Evolutionary conservation across 2,797 vertebrate genomes (phyloP), one percentile per base, ranked within the genome.

Genomic region (Chaetophractus vellerosus): DNA sequence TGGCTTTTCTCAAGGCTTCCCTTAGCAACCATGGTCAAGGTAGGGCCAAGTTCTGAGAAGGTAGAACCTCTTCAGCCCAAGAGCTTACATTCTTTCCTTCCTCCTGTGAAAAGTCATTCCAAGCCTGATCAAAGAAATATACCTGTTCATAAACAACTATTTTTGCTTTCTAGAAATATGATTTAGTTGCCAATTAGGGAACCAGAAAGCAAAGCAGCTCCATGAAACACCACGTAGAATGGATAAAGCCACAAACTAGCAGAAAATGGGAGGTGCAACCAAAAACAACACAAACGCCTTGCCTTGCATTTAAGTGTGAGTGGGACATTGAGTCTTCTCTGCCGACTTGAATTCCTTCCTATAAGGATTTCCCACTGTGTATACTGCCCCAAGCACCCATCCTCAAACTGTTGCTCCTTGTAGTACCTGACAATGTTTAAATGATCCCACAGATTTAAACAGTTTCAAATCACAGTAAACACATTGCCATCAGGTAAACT

Each of bases 1-100:
- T 96, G 96, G 82, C 96, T 98, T 97, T 93, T 97, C 97, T 97
- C 93, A 97, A 97, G 97, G 94, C 97, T 97, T 97, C 92, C 97
- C 97, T 93, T 96, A 96, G 91, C 96, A 98, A 96, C 97, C 97
- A 96, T 88, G 96, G 97, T 96, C 98, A 98, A 72, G 74, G 96
- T 6, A 11, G 90, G 48, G 89, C 83, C 12, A 96, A 97, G 94
- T 97, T 98, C 93, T 96, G 96, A 85, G 96, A 96, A 82, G 18
- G n/a, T 79, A 31, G 80, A 61, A 96, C 88, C 23, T 83, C 96
- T 97, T 79, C 74, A 69, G 63, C 74, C 93, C 95, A 95, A 97
- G 88, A 97, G 33, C 21, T 71, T 91, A 68, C 82, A 61, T 88
- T 94, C 69, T 76, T 93, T 94, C 79, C 19, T 1, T 88, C 66